Evolutionary conservation across 2,797 vertebrate genomes (phyloP).

Genomic region (Poeciliopsis infans): DNA sequence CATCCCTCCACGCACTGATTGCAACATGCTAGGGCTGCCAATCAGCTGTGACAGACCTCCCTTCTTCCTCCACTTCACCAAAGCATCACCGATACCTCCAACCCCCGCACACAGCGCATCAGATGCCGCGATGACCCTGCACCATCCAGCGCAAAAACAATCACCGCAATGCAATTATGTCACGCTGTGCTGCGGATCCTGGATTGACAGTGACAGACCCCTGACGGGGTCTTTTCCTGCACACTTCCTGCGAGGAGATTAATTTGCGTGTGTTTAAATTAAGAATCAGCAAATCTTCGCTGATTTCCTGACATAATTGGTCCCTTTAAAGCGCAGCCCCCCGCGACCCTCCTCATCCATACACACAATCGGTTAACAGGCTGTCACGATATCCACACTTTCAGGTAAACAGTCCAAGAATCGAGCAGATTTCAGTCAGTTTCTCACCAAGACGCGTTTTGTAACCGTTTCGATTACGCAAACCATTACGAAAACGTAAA

Average conservation of each 20-base stretch:
- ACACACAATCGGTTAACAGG: not conserved
- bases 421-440: not conserved
- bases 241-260: conserved; percentile 2
- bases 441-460: conserved; percentile 44
- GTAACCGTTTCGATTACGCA: conserved; percentile 72
- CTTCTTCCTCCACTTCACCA: not conserved
- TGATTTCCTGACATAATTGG: not conserved
- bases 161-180: conserved; percentile 38
- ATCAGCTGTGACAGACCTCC: conserved; percentile 54
- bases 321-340: not conserved
- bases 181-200: conserved; percentile 37
- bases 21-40: conserved; percentile 63
- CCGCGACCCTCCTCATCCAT: not conserved
- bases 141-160: conserved; percentile 38
- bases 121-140: conserved; percentile 21
- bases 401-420: not conserved
- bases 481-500: conserved; percentile 62
- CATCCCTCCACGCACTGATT: conserved; percentile 55
- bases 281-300: not conserved
- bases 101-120: not conserved
- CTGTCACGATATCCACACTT: not conserved
- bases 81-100: not conserved
- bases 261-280: conserved; percentile 10
- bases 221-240: not conserved
- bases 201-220: not conserved